Evolutionary conservation across 2,888 invertebrate species (phyloP).

Genomic region (Caenorhabditis sp.): DNA sequence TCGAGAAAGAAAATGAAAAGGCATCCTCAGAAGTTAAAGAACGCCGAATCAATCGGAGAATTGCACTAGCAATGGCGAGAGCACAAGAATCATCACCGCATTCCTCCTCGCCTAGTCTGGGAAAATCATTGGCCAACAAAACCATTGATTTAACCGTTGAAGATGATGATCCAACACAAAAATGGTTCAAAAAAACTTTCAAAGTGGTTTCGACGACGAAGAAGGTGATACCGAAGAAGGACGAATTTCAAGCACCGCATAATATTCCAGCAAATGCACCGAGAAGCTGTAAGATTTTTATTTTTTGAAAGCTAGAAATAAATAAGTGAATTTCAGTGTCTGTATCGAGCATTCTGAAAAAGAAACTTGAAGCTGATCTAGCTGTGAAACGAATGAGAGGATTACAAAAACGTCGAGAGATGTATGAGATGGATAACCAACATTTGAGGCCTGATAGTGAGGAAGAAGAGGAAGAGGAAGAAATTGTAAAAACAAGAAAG

Average conservation of each 20-base stretch:
- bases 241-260: slow-evolving; percentile 17
- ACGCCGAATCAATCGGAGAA: slow-evolving; percentile 4
- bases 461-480: slow-evolving; percentile 34
- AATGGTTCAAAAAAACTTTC: slow-evolving; percentile 38
- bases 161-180: slow-evolving; percentile 32
- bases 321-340: slow-evolving; percentile 17
- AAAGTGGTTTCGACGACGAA: slow-evolving; percentile 8
- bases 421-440: slow-evolving; percentile 44
- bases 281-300: slow-evolving; percentile 23
- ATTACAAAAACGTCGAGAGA: slow-evolving; percentile 31
- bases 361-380: slow-evolving; percentile 29
- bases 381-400: slow-evolving; percentile 26
- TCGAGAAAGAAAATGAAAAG: slow-evolving; percentile 13
- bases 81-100: neutral
- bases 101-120: slow-evolving; percentile 7
- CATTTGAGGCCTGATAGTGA: slow-evolving; percentile 21
- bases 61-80: slow-evolving; percentile 5
- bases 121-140: slow-evolving; percentile 11
- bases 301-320: too few species aligned
- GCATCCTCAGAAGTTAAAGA: neutral
- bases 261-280: slow-evolving; percentile 20
- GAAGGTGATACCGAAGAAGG: neutral
- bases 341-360: slow-evolving; percentile 13
- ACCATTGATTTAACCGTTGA: slow-evolving; percentile 38
- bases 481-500: slow-evolving; percentile 15